Base-by-base conservation (phyloP, 2,888 invertebrate species). In the Andrena minutula region DNA sequence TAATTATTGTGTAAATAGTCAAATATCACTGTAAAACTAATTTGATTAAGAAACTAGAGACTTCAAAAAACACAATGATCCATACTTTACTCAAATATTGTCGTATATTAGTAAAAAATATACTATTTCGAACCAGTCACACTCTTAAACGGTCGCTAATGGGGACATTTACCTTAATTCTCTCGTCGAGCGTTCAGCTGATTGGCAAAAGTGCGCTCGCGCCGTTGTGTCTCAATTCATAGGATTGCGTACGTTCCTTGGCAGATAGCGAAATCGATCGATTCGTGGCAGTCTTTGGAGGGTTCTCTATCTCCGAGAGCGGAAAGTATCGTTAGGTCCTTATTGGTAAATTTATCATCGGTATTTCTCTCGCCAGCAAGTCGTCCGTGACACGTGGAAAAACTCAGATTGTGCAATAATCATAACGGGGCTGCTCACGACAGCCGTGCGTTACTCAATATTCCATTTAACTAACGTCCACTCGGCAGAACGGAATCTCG, bases 321-420 rank as follows among this genome's bases (percentile, higher is more conserved):
- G 60, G 41, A 60, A 58, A 79, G 64, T 32, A 73, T 78, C 53
- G 41, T 61, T 60, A 12, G 28, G 35, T 47, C 41, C 26, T 60
- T 66, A 66, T 71, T 51, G 60, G 60, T 10, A 12, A 60, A 79
- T 74, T 74, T 72, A 75, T 79, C 80, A 75, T 51, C 82, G 82
- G 68, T 69, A 56, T 82, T 85, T 84, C 71, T 73, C 69, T 83
- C 12, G 30, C 65, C 12, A 49, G 51, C 63, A 20, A 71, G 16
- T 53, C 66, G 72, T 41, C 41, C 72, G 79, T 28, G 51, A 80
- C 63, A 69, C 63, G 58, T 16, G 73, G 53, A 74, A 53, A 70
- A 73, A 79, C 64, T 49, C 35, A 68, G n/a, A 82, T 80, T 75
- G 82, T 82, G 82, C 82, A 82, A 82, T 82, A 82, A 80, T 66